Conservation (phyloP, 2,797 vertebrate genomes). For the Scarus forsteni region DNA sequence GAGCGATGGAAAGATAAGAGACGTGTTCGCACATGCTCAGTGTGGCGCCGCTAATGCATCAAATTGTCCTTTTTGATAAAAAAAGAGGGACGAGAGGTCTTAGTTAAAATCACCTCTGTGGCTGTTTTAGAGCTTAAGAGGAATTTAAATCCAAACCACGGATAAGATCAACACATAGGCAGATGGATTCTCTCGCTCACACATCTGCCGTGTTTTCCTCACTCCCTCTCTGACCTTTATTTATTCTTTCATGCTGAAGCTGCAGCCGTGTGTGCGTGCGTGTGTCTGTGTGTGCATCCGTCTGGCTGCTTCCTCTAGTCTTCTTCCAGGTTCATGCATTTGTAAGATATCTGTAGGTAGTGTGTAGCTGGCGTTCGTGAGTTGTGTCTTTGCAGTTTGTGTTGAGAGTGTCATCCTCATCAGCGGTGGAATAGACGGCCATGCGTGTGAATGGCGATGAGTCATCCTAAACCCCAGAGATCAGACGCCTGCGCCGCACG, state of each 20-base stretch:
- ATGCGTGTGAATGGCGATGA: slow-evolving; percentile 75
- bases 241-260: slow-evolving; percentile 59
- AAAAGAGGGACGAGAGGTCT: slow-evolving; percentile 9
- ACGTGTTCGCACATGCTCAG: background rate
- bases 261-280: slow-evolving; percentile 20
- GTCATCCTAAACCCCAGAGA: slow-evolving; percentile 75
- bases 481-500: slow-evolving; percentile 43
- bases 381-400: slow-evolving; percentile 31
- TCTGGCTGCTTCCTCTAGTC: slow-evolving; percentile 15
- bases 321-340: slow-evolving; percentile 37
- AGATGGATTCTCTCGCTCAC: slow-evolving; percentile 31
- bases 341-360: slow-evolving; percentile 38
- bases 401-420: slow-evolving; percentile 63
- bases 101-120: slow-evolving; percentile 32
- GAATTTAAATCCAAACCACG: slow-evolving; percentile 51
- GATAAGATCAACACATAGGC: slow-evolving; percentile 36
- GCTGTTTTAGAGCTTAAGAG: slow-evolving; percentile 43
- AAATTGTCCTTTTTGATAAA: background rate
- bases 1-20: slow-evolving; percentile 10
- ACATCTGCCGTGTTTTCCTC: slow-evolving; percentile 11
- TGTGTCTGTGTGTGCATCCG: background rate
- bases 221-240: slow-evolving; percentile 65
- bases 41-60: slow-evolving; percentile 27
- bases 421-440: slow-evolving; percentile 58
- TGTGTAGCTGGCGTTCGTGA: slow-evolving; percentile 22